These are phyloP conservation scores for Trimorus sp. DNA, from an alignment of 2,888 invertebrate genomes.

Conservation along the genomic window DNA sequence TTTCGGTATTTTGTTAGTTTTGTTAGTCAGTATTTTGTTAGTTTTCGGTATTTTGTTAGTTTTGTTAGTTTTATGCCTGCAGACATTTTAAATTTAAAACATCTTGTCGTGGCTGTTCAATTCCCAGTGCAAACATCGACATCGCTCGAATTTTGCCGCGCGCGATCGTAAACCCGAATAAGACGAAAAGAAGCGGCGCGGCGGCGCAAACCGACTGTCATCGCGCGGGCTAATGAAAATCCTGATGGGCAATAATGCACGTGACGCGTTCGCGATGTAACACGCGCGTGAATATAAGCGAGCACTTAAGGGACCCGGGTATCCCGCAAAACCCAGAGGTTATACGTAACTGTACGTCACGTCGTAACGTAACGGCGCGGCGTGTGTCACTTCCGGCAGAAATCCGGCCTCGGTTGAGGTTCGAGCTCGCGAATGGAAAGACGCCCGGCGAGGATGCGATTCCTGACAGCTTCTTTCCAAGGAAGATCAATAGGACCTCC, in stretches of 20 bases:
- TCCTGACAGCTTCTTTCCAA: conserved; percentile 64
- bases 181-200: neutral
- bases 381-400: conserved; percentile 67
- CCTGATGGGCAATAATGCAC: conserved; percentile 53
- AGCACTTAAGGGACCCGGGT: conserved; percentile 63
- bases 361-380: conserved; percentile 49
- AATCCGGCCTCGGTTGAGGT: conserved; percentile 60
- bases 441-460: conserved; percentile 54
- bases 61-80: no score
- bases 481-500: conserved; percentile 64
- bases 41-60: no score
- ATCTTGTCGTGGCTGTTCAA: neutral
- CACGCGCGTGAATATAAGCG: conserved; percentile 55
- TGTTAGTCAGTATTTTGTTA: no score
- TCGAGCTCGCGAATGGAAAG: conserved; percentile 48
- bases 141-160: conserved; percentile 9
- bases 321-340: conserved; percentile 55
- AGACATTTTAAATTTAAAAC: no score
- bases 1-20: no score
- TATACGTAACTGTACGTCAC: conserved; percentile 58
- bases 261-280: conserved; percentile 47
- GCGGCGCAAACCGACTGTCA: conserved; percentile 35
- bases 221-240: conserved; percentile 53
- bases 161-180: conserved; percentile 17
- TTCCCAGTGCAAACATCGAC: conserved; percentile 17